Evolutionary conservation across 1,140 invertebrate genomes (phyloP), one percentile per base, ranked within the genome.

Genomic region (Brachionus rubens): DNA sequence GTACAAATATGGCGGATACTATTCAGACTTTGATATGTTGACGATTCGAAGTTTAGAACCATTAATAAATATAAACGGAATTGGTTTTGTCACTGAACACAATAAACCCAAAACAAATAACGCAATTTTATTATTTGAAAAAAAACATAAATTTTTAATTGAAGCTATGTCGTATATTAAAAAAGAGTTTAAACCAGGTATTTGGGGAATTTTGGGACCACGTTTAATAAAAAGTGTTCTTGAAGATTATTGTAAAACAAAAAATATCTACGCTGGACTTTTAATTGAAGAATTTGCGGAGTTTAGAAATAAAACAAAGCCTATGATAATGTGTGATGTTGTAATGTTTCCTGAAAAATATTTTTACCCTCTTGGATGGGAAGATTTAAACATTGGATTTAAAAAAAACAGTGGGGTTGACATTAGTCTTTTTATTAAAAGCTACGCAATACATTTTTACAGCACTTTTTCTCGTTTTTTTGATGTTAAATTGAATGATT

Each of bases 321-420:
- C 12, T 30, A 56, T 5, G 33, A 10, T 9, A 28, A 65, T 43
- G 19, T 65, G 59, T 26, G 59, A 65, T 43, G 40, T 65, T 12
- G 40, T 14, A 43, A 30, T 65, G 19, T 65, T 65, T 65, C 59
- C 59, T 24, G 59, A 65, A 43, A 43, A 28, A 24, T 65, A 14
- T 43, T 65, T 65, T 24, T 65, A 65, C 14, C 59, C 59, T 2
- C 12, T 65, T n/a, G 43, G 43, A 43, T 65, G 59, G 59, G 59
- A 65, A 65, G 43, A 65, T 43, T 16, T 65, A 0, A 41, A 26
- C 24, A 65, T 43, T 26, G 9, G 41, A 10, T 65, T 65, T 14
- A 14, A 14, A 9, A 65, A 65, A 65, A 65, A 65, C 43, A 19
- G 36, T 10, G 3, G 24, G 5, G 43, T 65, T 19, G 59, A 65